A percentile compares a stretch with the other conserved stretches of the same genome.
These are phyloP conservation scores for Lagopus leucura DNA, from an alignment of 2,113 vertebrate genomes.

Conservation along the genomic window DNA sequence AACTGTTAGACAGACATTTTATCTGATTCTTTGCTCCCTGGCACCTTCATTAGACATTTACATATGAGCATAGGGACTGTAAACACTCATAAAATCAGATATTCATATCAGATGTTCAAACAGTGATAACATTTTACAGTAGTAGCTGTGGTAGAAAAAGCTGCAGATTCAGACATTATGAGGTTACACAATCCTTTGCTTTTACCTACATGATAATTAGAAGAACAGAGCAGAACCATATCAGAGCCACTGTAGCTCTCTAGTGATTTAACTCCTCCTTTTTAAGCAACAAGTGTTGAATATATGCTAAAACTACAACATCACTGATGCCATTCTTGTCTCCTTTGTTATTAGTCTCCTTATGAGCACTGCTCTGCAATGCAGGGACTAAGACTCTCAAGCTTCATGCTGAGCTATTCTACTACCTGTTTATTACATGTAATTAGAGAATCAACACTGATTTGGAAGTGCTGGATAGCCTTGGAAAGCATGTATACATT, in stretches of 20 bases:
- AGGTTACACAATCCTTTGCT: background rate
- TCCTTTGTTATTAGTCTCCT: conserved; percentile 63
- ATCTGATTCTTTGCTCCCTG: background rate
- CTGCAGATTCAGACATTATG: background rate
- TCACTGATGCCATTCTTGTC: conserved; percentile 37
- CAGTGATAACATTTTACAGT: background rate
- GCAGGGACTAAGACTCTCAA: background rate
- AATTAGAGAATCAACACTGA: conserved; percentile 16
- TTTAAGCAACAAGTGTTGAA: conserved; percentile 9
- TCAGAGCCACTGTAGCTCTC: conserved; percentile 39
- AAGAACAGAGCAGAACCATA: conserved; percentile 54
- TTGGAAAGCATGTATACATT: conserved; percentile 34
- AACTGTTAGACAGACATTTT: background rate
- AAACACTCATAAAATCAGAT: background rate
- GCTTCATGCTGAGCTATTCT: conserved; percentile 59
- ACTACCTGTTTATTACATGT: conserved; percentile 55
- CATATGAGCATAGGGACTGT: background rate
- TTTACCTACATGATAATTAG: conserved; percentile 36
- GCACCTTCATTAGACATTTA: background rate
- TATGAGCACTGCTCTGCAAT: conserved; percentile 50
- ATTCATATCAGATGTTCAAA: background rate
- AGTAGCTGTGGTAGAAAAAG: background rate
- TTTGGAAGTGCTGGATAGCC: conserved; percentile 6
- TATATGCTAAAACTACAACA: conserved; percentile 43
- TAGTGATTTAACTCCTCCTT: conserved; percentile 51